These are phyloP conservation scores for Genyomyrus donnyi DNA, from an alignment of 2,113 vertebrate genomes.

Conservation along the genomic window DNA sequence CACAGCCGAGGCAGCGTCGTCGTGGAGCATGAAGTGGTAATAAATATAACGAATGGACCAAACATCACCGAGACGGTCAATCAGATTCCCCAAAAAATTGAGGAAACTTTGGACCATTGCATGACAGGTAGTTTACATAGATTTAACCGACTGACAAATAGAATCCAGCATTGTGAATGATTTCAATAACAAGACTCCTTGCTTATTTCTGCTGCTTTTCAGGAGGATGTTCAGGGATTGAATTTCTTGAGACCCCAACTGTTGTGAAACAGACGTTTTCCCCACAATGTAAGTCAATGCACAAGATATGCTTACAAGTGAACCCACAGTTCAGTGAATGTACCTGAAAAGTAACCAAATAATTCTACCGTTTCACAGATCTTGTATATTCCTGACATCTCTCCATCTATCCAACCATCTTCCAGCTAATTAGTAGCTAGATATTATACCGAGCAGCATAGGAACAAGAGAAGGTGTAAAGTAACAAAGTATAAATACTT, in stretches of 20 bases:
- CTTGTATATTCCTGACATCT: neutral
- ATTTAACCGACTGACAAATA: neutral
- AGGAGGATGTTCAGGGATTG: neutral
- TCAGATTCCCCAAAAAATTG: neutral
- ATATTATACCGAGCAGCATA: neutral
- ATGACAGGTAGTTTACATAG: neutral
- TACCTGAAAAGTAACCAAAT: neutral
- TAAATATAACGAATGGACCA: neutral
- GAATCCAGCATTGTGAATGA: neutral
- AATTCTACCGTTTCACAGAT: neutral
- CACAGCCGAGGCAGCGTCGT: slow-evolving; percentile 14
- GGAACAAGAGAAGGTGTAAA: neutral
- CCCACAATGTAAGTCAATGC: neutral
- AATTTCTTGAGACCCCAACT: neutral
- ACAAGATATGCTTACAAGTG: neutral
- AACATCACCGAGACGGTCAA: neutral
- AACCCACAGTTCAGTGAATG: neutral
- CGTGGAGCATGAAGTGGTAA: slow-evolving; percentile 18
- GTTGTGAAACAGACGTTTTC: neutral
- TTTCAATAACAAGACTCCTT: neutral
- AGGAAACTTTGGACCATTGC: neutral
- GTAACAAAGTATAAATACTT: neutral
- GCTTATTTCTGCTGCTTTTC: neutral
- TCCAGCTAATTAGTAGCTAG: neutral
- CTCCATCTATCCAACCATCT: neutral